Percentiles rank a stretch among this genome's conserved stretches.
phyloP scores from a whole-genome alignment of 2,888 invertebrate species.

The Andrena trimmerana region DNA sequence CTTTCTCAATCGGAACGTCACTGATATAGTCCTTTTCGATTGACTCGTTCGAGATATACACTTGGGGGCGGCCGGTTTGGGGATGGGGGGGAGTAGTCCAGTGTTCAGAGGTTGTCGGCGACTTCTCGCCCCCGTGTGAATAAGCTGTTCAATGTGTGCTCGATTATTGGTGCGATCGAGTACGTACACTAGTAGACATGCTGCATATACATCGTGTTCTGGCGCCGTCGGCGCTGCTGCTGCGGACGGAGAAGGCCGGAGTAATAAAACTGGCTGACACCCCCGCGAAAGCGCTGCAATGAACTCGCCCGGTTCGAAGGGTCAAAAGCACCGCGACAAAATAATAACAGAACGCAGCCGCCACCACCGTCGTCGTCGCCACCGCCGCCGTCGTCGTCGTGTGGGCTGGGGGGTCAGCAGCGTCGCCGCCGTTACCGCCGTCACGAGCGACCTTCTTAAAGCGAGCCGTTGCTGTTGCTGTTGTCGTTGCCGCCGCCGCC shows the following conservation, averaged over 20 bases:
- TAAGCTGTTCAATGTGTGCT: constrained; percentile 47
- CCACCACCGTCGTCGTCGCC: constrained; percentile 62
- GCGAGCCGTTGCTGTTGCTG: constrained; percentile 40
- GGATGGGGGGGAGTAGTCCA: background rate
- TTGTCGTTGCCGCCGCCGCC: constrained; percentile 63
- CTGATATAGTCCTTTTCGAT: constrained; percentile 41
- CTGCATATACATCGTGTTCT: constrained; percentile 57
- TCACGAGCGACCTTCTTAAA: constrained; percentile 36
- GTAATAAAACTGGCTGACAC: constrained; percentile 75
- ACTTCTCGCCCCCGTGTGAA: constrained; percentile 59
- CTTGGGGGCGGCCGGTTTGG: background rate
- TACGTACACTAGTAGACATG: constrained; percentile 57
- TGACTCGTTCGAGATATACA: constrained; percentile 22
- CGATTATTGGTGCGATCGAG: constrained; percentile 45
- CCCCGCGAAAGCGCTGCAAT: constrained; percentile 81
- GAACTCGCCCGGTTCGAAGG: constrained; percentile 83
- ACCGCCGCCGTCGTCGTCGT: constrained; percentile 57
- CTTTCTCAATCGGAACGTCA: constrained; percentile 54
- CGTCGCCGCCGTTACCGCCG: constrained; percentile 49
- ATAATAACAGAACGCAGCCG: constrained; percentile 82
- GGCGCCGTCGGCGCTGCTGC: constrained; percentile 71
- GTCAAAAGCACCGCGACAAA: constrained; percentile 84
- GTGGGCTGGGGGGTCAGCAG: constrained; percentile 45
- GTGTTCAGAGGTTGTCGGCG: constrained; percentile 49
- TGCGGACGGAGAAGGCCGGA: constrained; percentile 67